A percentile compares a stretch with the other conserved stretches of the same genome.
Evolutionary conservation across 2,113 vertebrate species (phyloP).

Genomic region (Brachyhypopomus gauderio): DNA sequence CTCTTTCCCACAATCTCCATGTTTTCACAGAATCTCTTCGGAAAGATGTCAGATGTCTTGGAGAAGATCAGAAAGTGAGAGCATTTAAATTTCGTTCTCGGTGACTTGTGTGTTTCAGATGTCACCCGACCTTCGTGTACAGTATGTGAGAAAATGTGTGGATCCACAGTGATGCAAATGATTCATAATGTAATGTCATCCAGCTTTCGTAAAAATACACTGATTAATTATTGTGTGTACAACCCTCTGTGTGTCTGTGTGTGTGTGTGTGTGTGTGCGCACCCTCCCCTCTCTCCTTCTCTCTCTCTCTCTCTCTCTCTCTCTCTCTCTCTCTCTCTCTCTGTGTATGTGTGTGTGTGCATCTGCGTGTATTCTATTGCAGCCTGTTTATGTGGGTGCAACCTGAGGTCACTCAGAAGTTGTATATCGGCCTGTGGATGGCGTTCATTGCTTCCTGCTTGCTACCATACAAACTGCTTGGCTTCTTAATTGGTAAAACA

Average conservation of each 20-base stretch:
- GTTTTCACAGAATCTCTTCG: conserved; percentile 88
- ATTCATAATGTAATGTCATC: background rate
- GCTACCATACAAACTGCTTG: conserved; percentile 90
- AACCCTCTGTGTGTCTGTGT: conserved; percentile 6
- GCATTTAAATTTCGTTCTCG: background rate
- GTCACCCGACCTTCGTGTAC: background rate
- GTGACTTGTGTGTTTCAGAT: background rate
- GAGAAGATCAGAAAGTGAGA: conserved; percentile 99
- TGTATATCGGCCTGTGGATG: conserved; percentile 88
- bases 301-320: too few species aligned
- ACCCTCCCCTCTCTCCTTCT: too few species aligned
- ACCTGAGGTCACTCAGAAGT: conserved; percentile 93
- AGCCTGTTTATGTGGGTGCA: conserved; percentile 98
- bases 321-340: too few species aligned
- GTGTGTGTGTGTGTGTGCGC: conserved; percentile 17
- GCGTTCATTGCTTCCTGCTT: conserved; percentile 92
- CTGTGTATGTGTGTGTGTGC: conserved; percentile 28
- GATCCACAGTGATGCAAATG: background rate
- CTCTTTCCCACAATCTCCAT: background rate
- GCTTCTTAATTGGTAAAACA: conserved; percentile 83
- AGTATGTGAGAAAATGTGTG: background rate
- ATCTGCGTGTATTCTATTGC: conserved; percentile 22
- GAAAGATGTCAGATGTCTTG: conserved; percentile 95
- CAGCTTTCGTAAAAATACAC: background rate
- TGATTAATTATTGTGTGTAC: background rate